Evolutionary conservation across 1,140 invertebrate genomes (phyloP), one percentile per base, ranked within the genome.

Genomic region (Magallana gigas): DNA sequence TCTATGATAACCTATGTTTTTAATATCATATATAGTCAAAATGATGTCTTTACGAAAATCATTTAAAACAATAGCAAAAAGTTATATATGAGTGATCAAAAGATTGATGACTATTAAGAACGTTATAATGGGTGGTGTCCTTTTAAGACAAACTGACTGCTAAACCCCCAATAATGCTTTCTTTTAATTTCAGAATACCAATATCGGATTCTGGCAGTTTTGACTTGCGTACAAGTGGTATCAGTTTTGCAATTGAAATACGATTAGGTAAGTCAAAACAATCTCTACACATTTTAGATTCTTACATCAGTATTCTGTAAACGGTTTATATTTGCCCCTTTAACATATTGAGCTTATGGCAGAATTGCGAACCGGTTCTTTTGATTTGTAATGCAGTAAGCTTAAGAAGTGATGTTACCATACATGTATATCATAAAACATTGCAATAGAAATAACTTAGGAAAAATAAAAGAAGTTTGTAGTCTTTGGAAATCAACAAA

Each of bases 151-250:
- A 4, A 5, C 36, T 48, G 36, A 12, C n/a, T 62, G 23, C 23
- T 76, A 18, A 36, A 5, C 18, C 36, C 29, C 7, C 7, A 48
- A 6, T 57, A 84, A 16, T 57, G n/a, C 2, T 58, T 11, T 18
- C 57, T 36, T 8, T 36, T 80, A 36, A 0, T 58, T 64, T 23
- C 59, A 89, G 87, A 83, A 57, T 89, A 60, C 85, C 88, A 12
- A 88, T 90, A 11, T 88, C 87, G 6, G 88, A 83, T 62, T 60
- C 62, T 83, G 90, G 88, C 12, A 88, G 83, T 57, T 83, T 83
- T 83, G 81, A 83, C 57, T n/a, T 83, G 48, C 7, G 16, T 18
- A 18, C 57, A 16, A 83, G 81, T n/a, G 16, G 18, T 29, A 57
- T 83, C 2, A 83, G 58, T 83, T 56, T 57, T 57, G 57, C 48